phyloP scores from a whole-genome alignment of 2,888 invertebrate species.

The Galerucella calmariensis region DNA sequence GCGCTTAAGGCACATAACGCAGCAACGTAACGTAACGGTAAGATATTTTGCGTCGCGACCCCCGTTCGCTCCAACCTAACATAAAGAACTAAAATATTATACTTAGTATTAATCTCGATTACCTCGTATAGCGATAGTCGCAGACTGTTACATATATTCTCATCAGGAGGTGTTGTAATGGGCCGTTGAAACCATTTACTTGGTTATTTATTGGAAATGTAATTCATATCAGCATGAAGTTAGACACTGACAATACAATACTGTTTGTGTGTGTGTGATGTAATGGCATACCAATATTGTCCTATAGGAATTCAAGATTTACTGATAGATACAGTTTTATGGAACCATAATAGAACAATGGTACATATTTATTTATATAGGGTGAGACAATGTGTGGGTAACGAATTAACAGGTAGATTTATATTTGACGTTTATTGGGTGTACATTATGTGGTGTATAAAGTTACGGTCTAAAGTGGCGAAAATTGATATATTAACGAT shows the following conservation, averaged over 20 bases:
- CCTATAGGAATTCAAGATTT: constrained; percentile 27
- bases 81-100: too few relatives aligned
- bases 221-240: constrained; percentile 34
- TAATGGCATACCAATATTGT: constrained; percentile 26
- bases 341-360: constrained; percentile 8
- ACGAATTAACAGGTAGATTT: not conserved
- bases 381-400: constrained; percentile 8
- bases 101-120: not conserved
- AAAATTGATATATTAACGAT: not conserved
- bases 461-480: not conserved
- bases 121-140: constrained; percentile 1
- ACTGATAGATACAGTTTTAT: constrained; percentile 26
- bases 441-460: not conserved
- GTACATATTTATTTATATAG: constrained; percentile 6
- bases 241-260: constrained; percentile 32
- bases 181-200: constrained; percentile 30
- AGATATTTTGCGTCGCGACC: too few relatives aligned
- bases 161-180: constrained; percentile 35
- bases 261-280: constrained; percentile 21
- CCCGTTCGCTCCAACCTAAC: too few relatives aligned
- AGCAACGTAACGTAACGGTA: too few relatives aligned
- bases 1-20: too few relatives aligned
- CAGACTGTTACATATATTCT: constrained; percentile 24
- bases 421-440: not conserved
- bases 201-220: constrained; percentile 34